These are phyloP conservation scores for Branchellion lobata DNA, from an alignment of 2,888 invertebrate species.

Conservation along the genomic window DNA sequence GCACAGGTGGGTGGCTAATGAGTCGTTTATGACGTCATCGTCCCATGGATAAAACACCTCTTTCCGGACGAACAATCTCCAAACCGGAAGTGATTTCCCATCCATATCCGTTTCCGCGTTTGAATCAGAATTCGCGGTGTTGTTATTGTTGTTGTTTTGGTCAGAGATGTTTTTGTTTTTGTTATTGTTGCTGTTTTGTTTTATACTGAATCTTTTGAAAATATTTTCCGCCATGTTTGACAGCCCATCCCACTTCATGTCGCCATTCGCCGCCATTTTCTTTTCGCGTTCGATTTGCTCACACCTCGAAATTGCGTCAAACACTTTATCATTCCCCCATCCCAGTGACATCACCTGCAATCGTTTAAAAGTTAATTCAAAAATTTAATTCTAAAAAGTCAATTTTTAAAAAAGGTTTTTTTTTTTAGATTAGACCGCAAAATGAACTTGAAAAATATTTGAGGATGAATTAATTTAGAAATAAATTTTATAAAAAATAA, in stretches of 20 bases:
- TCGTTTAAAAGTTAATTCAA: neutral
- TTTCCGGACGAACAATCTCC: slow-evolving; percentile 48
- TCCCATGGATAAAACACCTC: slow-evolving; percentile 49
- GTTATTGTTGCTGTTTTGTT: neutral
- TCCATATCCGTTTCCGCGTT: neutral
- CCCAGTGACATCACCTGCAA: slow-evolving; percentile 51
- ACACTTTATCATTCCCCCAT: slow-evolving; percentile 48
- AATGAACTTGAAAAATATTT: no score
- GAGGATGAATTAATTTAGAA: no score
- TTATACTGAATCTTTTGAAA: neutral
- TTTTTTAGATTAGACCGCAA: no score
- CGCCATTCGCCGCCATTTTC: neutral
- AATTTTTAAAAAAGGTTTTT: no score
- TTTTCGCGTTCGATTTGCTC: slow-evolving; percentile 47
- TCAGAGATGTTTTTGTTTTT: no score
- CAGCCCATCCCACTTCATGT: neutral
- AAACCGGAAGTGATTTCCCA: neutral
- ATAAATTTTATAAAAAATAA: no score
- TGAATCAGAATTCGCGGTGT: neutral
- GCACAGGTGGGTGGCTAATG: slow-evolving; percentile 47
- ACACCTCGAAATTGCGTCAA: slow-evolving; percentile 51
- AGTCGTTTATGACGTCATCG: slow-evolving; percentile 34
- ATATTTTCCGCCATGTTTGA: neutral
- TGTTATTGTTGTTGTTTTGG: neutral
- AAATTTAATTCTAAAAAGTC: no score